These are phyloP conservation scores for Lottia gigantea DNA, from an alignment of 2,888 invertebrate species.

Conservation along the genomic window DNA sequence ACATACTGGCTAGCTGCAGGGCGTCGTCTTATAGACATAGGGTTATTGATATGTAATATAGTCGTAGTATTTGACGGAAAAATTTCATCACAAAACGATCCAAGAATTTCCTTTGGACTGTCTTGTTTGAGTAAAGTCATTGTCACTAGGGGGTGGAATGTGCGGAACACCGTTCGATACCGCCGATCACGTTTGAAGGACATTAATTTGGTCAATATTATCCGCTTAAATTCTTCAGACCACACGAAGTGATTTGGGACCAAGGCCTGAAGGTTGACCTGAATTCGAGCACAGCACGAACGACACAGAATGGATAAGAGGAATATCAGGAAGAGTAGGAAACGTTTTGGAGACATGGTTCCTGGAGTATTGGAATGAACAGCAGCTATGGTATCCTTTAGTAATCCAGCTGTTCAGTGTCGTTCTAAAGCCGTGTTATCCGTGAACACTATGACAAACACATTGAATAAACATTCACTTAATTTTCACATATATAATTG, in stretches of 20 bases:
- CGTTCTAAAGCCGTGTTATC: no score
- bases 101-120: slow-evolving; percentile 53
- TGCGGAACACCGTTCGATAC: slow-evolving; percentile 18
- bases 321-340: slow-evolving; percentile 14
- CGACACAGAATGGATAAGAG: slow-evolving; percentile 16
- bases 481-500: no score
- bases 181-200: slow-evolving; percentile 22
- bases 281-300: slow-evolving; percentile 9
- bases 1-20: slow-evolving; percentile 34
- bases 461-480: no score
- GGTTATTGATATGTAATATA: slow-evolving; percentile 94
- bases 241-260: slow-evolving; percentile 30
- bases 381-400: no score
- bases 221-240: slow-evolving; percentile 21
- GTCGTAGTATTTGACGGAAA: slow-evolving; percentile 49
- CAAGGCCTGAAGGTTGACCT: slow-evolving; percentile 32
- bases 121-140: slow-evolving; percentile 29
- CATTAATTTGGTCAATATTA: slow-evolving; percentile 23
- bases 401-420: no score
- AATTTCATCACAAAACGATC: slow-evolving; percentile 55
- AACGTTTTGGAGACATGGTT: slow-evolving; percentile 8
- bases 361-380: no score
- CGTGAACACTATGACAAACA: no score
- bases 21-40: slow-evolving; percentile 61
- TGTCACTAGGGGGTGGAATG: slow-evolving; percentile 23